phyloP scores from a whole-genome alignment of 1,140 invertebrate species.

The Neodiprion pinetum region DNA sequence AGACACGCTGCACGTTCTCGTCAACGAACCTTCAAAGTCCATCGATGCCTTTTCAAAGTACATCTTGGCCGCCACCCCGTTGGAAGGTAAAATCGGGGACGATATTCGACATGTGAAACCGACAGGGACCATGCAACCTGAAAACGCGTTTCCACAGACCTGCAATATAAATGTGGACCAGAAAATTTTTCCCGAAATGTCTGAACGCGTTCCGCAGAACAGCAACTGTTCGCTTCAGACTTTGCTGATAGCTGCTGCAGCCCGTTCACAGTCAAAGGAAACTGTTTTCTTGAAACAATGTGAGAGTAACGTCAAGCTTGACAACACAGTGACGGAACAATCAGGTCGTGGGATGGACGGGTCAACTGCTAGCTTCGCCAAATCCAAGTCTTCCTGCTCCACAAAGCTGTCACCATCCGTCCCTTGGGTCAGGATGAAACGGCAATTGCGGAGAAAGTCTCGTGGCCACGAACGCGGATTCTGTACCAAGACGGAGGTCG shows the following conservation, averaged over 20 bases:
- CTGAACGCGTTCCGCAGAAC: not conserved
- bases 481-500: not conserved
- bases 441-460: slow-evolving; percentile 33
- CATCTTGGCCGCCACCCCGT: not conserved
- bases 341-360: slow-evolving; percentile 15
- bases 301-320: not conserved
- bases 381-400: slow-evolving; percentile 22
- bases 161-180: not conserved
- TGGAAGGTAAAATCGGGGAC: not conserved
- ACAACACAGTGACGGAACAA: not conserved
- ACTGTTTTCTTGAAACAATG: not conserved
- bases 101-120: not conserved
- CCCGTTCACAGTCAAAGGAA: not conserved
- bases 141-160: not conserved
- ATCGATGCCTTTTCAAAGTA: not conserved
- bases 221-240: not conserved
- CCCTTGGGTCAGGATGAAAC: slow-evolving; percentile 33
- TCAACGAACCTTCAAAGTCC: not conserved
- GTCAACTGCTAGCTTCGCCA: slow-evolving; percentile 21
- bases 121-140: not conserved
- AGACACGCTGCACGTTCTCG: not conserved
- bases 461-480: not conserved
- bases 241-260: not conserved
- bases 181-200: not conserved
- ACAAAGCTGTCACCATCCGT: slow-evolving; percentile 31